Evolutionary conservation across 2,113 vertebrate genomes (phyloP).

Genomic region (Balaeniceps rex): DNA sequence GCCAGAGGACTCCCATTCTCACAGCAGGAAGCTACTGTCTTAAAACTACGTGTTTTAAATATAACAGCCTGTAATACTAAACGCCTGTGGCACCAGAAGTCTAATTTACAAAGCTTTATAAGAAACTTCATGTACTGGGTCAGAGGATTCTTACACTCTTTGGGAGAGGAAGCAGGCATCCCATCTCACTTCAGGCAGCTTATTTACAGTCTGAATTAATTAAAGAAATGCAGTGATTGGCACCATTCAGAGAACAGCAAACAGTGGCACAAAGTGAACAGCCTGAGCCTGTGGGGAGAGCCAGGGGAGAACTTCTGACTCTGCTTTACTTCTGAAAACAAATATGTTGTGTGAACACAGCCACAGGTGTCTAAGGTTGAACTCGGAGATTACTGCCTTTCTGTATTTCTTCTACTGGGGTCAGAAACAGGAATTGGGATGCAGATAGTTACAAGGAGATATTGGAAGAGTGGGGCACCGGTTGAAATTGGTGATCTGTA

Average conservation of each 20-base stretch:
- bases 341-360: not conserved
- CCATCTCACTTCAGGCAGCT: not conserved
- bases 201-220: not conserved
- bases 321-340: not conserved
- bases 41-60: not conserved
- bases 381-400: not conserved
- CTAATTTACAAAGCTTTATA: not conserved
- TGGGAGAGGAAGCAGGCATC: not conserved
- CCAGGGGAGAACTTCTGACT: not conserved
- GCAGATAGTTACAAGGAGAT: not conserved
- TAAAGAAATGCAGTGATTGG: not conserved
- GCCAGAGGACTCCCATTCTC: not conserved
- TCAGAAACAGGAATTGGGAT: not conserved
- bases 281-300: not conserved
- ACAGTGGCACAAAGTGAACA: not conserved
- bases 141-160: not conserved
- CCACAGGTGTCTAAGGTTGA: not conserved
- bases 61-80: not conserved
- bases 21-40: not conserved
- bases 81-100: not conserved
- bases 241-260: not conserved
- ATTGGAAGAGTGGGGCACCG: not conserved
- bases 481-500: not conserved
- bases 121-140: not conserved
- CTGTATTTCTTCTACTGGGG: not conserved